Evolutionary conservation across 2,888 invertebrate genomes (phyloP), one percentile per base, ranked within the genome.

Genomic region (Spilarctia lutea): DNA sequence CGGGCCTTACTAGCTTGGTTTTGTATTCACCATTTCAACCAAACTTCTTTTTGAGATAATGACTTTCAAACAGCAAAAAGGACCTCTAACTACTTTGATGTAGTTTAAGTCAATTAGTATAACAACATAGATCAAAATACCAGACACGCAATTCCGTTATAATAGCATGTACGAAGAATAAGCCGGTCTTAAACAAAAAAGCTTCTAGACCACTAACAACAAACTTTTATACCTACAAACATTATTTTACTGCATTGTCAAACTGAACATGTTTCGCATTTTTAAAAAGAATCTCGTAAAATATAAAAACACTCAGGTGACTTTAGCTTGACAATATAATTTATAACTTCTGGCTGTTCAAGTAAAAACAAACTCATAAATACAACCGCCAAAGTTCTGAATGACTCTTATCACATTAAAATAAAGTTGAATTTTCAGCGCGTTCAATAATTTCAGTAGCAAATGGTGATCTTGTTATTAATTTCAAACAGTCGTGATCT

Each of bases 241-340:
- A 79, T 81, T 76, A 84, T 81, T 84, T 82, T 79, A 85, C 79
- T 79, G 78, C 77, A 75, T 79, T 88, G 87, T 89, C 88, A 87
- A 85, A 87, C 83, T 79, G 83, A 88, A 87, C 82, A 84, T 84
- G 87, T 87, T 90, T 86, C 81, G 79, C 86, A 87, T 90, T 89
- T 90, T 87, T 88, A 86, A 88, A 85, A 86, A 86, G 77, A 83
- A 84, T 71, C 79, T 85, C 86, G 86, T 85, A 79, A 90, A 92
- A 89, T 88, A 91, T 89, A 83, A 89, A 88, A 90, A 88, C 90
- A 88, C 87, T 89, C 93, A 93, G 94, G 93, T 93, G 93, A 91
- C 87, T 87, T 72, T 65, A 18, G 71, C 85, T 76, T 88, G 89
- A 89, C 90, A 89, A 80, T 73, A 79, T 88, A 88, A 92, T 93